phyloP scores from a whole-genome alignment of 2,113 vertebrate genomes.

The Oncorhynchus masou region DNA sequence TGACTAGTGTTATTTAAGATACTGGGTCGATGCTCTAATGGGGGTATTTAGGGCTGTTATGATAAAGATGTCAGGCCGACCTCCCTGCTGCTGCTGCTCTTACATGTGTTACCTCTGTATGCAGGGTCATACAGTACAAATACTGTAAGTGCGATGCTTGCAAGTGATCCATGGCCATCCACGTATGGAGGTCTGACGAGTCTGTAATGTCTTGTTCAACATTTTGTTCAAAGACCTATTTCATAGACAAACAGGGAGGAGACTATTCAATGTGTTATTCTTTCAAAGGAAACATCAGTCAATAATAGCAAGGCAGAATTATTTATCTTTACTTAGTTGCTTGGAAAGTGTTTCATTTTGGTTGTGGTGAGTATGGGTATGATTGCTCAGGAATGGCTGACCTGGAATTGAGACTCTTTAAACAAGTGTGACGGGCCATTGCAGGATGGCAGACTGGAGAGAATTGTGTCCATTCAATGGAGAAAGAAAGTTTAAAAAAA shows the following conservation, averaged over 20 bases:
- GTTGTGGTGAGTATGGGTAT: too few species aligned
- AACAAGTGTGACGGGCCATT: not conserved
- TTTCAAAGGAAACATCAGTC: not conserved
- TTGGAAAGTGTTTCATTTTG: too few species aligned
- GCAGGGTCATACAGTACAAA: conserved; percentile 24
- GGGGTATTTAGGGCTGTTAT: conserved; percentile 77
- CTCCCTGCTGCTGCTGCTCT: conserved; percentile 59
- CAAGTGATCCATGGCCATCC: not conserved
- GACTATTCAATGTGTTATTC: not conserved
- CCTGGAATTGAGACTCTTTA: too few species aligned
- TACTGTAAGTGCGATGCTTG: not conserved
- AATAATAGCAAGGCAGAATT: not conserved
- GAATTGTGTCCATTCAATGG: not conserved
- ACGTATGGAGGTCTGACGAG: not conserved
- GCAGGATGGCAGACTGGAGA: not conserved
- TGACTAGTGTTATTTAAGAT: conserved; percentile 75
- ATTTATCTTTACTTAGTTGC: too few species aligned
- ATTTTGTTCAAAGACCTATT: too few species aligned
- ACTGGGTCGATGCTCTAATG: conserved; percentile 68
- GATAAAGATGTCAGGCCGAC: conserved; percentile 73
- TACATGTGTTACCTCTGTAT: conserved; percentile 58
- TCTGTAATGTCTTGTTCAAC: not conserved
- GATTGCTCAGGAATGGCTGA: too few species aligned
- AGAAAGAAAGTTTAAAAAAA: conserved; percentile 61
- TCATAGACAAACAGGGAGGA: not conserved